phyloP scores from a whole-genome alignment of 2,797 vertebrate species.

The Onychomys leucogaster region DNA sequence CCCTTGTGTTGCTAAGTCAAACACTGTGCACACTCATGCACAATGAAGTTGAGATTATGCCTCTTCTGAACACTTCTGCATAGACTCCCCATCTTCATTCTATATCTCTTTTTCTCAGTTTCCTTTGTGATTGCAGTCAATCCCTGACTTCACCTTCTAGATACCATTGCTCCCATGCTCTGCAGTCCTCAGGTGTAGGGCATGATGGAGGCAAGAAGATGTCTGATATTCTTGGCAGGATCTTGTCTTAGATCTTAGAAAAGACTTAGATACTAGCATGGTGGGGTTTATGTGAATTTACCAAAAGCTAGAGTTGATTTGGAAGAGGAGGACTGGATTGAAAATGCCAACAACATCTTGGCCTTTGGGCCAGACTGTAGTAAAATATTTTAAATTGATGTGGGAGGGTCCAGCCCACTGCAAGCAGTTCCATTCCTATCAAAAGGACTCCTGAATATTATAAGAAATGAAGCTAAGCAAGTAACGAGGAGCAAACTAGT shows the following conservation, averaged over 20 bases:
- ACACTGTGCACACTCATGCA: neutral
- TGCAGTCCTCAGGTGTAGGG: neutral
- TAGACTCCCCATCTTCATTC: neutral
- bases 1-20: neutral
- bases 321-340: too few relatives aligned
- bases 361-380: too few relatives aligned
- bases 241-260: neutral
- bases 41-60: neutral
- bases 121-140: neutral
- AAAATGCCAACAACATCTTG: too few relatives aligned
- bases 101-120: neutral
- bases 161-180: neutral
- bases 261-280: neutral
- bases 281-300: neutral
- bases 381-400: too few relatives aligned
- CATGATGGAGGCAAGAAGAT: neutral
- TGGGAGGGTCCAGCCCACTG: too few relatives aligned
- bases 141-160: neutral
- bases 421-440: too few relatives aligned
- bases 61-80: neutral
- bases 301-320: neutral
- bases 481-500: neutral
- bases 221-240: neutral
- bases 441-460: too few relatives aligned
- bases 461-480: too few relatives aligned